phyloP scores from a whole-genome alignment of 2,888 invertebrate genomes.

The Venusia cambrica region DNA sequence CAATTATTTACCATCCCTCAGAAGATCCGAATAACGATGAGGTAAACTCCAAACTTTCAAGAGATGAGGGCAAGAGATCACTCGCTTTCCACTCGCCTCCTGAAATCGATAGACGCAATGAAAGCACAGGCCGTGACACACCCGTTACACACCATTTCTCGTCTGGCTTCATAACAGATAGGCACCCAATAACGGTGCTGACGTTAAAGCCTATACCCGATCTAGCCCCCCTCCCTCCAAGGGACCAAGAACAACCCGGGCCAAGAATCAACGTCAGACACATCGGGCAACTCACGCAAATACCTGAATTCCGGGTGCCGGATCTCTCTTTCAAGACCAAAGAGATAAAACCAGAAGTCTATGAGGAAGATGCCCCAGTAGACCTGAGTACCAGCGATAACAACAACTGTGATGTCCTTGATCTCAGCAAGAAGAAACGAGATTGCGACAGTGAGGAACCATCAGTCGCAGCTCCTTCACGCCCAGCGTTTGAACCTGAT shows the following conservation, averaged over 20 bases:
- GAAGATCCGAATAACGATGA: slow-evolving; percentile 92
- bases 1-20: slow-evolving; percentile 92
- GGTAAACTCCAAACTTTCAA: slow-evolving; percentile 76
- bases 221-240: slow-evolving; percentile 47
- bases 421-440: slow-evolving; percentile 89
- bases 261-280: slow-evolving; percentile 83
- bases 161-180: slow-evolving; percentile 66
- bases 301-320: slow-evolving; percentile 69
- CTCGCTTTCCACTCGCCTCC: slow-evolving; percentile 78
- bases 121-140: slow-evolving; percentile 62
- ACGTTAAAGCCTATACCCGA: slow-evolving; percentile 61
- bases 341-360: slow-evolving; percentile 56
- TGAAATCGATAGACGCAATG: slow-evolving; percentile 68
- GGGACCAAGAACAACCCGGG: slow-evolving; percentile 59
- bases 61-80: slow-evolving; percentile 80
- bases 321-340: slow-evolving; percentile 56
- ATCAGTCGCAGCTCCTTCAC: slow-evolving; percentile 53
- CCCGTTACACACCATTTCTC: slow-evolving; percentile 65
- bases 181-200: slow-evolving; percentile 66
- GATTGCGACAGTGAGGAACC: slow-evolving; percentile 59
- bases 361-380: slow-evolving; percentile 81
- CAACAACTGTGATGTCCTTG: slow-evolving; percentile 85
- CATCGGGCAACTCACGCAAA: slow-evolving; percentile 82
- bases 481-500: slow-evolving; percentile 69
- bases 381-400: slow-evolving; percentile 85